Base-by-base conservation (phyloP, 2,888 invertebrate species). In the Cantharis rufa region DNA sequence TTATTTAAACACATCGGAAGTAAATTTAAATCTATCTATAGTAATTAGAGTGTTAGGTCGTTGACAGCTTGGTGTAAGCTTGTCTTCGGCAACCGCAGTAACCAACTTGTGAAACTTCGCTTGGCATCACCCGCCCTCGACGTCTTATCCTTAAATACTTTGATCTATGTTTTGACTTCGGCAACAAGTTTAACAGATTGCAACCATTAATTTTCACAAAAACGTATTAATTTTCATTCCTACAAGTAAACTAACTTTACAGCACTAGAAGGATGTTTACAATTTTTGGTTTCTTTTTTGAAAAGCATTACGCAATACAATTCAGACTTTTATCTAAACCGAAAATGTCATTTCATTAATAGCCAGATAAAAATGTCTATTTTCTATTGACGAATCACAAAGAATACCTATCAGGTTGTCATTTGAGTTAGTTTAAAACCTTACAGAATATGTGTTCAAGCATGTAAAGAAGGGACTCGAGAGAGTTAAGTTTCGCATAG, bases 401-500 rank as follows among this genome's bases (percentile, higher is more conserved):
- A 75, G 72, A 70, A 75, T 62, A 73, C 75, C 75, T 78, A 75
- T 78, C 78, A 78, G 73, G 68, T 73, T 78, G 78, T 75, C 73
- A 75, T 78, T 78, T 73, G 72, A 75, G 78, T 78, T 74, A 73
- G 75, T 75, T 72, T 75, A 72, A 75, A 78, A 78, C 75, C 73
- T 78, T 78, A 74, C 70, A 79, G 79, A 78, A 79, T 80, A 80
- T 82, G 79, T 82, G 81, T 81, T 82, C 78, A 76, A 81, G 82
- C 81, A 79, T 81, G 81, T 81, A 82, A 81, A 81, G 24, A 79
- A 79, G 79, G 72, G 78, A 79, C 79, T 78, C 80, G 70, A 68
- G 81, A 82, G 82, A 82, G 82, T 80, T 81, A 79, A 71, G 75
- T 71, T 74, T 62, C 78, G 74, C 71, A 78, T 73, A 82, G 82